phyloP scores from a whole-genome alignment of 2,888 invertebrate genomes.

The Calliphora vomitoria region DNA sequence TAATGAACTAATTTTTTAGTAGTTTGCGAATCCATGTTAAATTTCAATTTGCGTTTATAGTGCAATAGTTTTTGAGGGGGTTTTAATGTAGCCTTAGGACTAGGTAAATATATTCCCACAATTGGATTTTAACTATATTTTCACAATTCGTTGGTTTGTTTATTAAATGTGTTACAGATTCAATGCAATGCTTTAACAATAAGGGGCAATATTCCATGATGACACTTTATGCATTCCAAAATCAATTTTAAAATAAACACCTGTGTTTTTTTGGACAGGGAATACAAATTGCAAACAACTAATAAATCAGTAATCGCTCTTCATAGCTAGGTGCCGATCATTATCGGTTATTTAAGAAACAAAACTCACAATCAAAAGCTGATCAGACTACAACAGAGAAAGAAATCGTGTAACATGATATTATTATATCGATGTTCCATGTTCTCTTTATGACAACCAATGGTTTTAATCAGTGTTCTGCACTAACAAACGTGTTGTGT shows the following conservation, averaged over 20 bases:
- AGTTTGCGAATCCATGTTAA: neutral
- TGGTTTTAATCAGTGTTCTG: too few relatives aligned
- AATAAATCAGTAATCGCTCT: too few relatives aligned
- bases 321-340: too few relatives aligned
- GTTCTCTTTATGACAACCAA: too few relatives aligned
- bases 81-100: neutral
- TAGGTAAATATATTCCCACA: neutral
- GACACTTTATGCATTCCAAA: neutral
- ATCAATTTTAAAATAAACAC: neutral
- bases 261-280: too few relatives aligned
- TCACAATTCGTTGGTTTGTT: neutral
- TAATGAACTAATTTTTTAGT: constrained; percentile 41
- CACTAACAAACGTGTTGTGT: too few relatives aligned
- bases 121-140: neutral
- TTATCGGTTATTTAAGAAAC: too few relatives aligned
- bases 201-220: neutral
- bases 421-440: too few relatives aligned
- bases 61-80: neutral
- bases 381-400: too few relatives aligned
- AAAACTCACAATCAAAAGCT: too few relatives aligned
- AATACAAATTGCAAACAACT: neutral
- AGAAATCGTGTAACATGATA: too few relatives aligned
- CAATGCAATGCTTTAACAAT: neutral
- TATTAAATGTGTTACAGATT: neutral
- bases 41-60: neutral